Base-by-base conservation (phyloP, 1,140 invertebrate species). In the Brachionus calyciflorus region DNA sequence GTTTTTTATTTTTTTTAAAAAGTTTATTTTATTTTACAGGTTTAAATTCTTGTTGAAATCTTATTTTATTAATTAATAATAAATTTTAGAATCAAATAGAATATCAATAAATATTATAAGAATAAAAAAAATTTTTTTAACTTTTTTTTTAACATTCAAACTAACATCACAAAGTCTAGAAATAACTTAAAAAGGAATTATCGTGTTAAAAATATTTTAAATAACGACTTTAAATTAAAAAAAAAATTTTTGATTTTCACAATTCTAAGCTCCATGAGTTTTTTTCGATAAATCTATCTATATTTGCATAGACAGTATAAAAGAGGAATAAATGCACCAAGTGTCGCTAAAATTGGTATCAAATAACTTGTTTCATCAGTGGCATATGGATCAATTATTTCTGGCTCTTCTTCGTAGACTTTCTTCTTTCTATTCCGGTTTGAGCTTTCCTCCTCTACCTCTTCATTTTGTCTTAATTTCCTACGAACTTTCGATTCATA, bases 261-360 rank as follows among this genome's bases (percentile, higher is more conserved):
- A 33, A 60, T n/a, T 37, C 30, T 60, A 60, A 37, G 10, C 4
- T 3, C 9, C 17, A 60, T 28, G 17, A 10, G 1, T 37, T 7
- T 37, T 19, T 24, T 14, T 41, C 10, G 21, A 30, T 49, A 37
- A 1, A 10, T 55, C 41, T 28, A 41, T 57, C 37, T 46, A 3
- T 57, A 24, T 14, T 55, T 53, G 17, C 76, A 68, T 21, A 77
- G 28, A 65, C 53, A 77, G 19, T 60, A 77, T n/a, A 77, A 40
- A 40, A 65, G 14, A 48, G 76, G 76, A 49, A 77, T 77, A 41
- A 77, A 49, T 12, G 57, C 57, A 33, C 40, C 76, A 19, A 77
- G 10, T 12, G 76, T 51, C 6, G 55, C 30, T 14, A 77, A 12
- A 46, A 77, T 51, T 28, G 76, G 76, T 26, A 77, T 65, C 6